A percentile compares a stretch with the other conserved stretches of the same genome.
Conservation (phyloP, 2,113 vertebrate species). For the Anseranas semipalmata region DNA sequence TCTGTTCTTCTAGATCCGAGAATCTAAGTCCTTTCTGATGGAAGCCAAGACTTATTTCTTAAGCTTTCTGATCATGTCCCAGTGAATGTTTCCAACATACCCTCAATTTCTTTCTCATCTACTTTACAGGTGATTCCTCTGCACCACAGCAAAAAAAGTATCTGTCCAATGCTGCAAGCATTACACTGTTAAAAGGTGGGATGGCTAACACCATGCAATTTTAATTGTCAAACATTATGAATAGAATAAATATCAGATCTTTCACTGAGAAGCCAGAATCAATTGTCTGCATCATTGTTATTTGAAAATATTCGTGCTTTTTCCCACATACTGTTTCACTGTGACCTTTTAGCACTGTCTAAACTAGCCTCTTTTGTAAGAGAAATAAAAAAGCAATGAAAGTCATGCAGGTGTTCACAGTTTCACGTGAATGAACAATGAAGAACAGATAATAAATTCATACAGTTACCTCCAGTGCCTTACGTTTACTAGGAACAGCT, state of each 20-base stretch:
- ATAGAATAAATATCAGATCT: not conserved
- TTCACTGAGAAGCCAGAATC: not conserved
- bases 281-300: not conserved
- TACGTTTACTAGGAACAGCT: not conserved
- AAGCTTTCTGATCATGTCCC: not conserved
- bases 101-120: not conserved
- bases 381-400: not conserved
- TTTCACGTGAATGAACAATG: not conserved
- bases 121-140: not conserved
- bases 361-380: not conserved
- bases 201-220: not conserved
- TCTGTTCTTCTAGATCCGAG: not conserved
- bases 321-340: not conserved
- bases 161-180: not conserved
- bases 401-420: not conserved
- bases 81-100: not conserved
- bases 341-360: not conserved
- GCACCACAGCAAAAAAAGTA: not conserved
- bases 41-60: constrained; percentile 7
- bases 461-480: not conserved
- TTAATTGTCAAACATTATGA: not conserved
- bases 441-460: not conserved
- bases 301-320: not conserved
- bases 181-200: not conserved
- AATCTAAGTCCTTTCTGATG: not conserved